Evolutionary conservation across 2,797 vertebrate species (phyloP).

Genomic region (Sphaeramia orbicularis): DNA sequence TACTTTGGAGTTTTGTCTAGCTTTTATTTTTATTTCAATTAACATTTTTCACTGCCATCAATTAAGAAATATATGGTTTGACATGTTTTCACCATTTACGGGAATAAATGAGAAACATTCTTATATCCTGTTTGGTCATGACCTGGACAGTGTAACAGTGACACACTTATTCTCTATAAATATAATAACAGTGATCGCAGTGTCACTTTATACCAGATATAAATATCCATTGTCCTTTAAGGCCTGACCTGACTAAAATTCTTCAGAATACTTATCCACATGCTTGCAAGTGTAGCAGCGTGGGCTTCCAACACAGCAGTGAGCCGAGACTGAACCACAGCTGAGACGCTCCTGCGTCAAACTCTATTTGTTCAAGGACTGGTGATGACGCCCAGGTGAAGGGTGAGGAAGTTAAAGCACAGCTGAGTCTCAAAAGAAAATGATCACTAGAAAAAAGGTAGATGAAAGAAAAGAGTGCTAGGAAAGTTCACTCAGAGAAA

Average conservation of each 20-base stretch:
- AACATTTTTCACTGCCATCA: neutral
- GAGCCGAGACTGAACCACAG: conserved; percentile 43
- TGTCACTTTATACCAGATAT: conserved; percentile 50
- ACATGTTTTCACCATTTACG: conserved; percentile 9
- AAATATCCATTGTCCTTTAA: conserved; percentile 64
- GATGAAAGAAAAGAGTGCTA: conserved; percentile 10
- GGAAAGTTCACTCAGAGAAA: conserved; percentile 17
- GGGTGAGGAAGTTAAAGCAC: conserved; percentile 40
- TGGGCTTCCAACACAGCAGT: conserved; percentile 18
- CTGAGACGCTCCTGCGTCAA: conserved; percentile 59
- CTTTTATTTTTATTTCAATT: too few species aligned
- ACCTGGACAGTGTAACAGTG: conserved; percentile 7
- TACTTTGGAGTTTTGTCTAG: too few species aligned
- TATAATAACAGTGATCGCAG: conserved; percentile 27
- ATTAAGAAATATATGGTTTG: conserved; percentile 8
- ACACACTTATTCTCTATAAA: conserved; percentile 29
- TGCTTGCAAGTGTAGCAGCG: conserved; percentile 21
- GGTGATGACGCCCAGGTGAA: conserved; percentile 52
- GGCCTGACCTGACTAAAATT: conserved; percentile 55
- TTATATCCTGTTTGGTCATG: conserved; percentile 4
- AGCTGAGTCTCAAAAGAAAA: conserved; percentile 28
- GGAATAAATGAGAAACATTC: conserved; percentile 13
- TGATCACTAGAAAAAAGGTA: conserved; percentile 7
- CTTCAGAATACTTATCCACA: conserved; percentile 44
- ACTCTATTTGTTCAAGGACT: conserved; percentile 51